Conservation (phyloP, 2,113 vertebrate genomes). For the Hylia prasina region DNA sequence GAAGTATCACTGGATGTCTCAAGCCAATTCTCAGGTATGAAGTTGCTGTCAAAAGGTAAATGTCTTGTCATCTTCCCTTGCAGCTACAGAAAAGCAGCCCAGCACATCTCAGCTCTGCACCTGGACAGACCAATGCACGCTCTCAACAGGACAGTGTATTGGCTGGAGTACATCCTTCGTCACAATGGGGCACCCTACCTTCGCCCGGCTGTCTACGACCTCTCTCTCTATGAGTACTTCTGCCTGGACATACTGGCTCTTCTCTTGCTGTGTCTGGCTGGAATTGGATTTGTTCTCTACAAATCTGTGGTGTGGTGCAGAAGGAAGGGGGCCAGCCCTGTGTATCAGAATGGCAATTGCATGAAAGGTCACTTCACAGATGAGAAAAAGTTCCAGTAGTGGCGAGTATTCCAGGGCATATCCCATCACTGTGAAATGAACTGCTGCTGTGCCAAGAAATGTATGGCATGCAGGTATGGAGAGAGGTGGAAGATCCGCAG, state of each 20-base stretch:
- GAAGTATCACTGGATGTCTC: background rate
- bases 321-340: background rate
- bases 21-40: background rate
- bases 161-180: slow-evolving; percentile 68
- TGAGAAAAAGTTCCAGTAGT: slow-evolving; percentile 55
- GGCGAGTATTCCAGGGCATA: background rate
- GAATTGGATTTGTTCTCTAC: background rate
- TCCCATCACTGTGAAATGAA: slow-evolving; percentile 6
- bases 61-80: background rate
- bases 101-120: slow-evolving; percentile 53
- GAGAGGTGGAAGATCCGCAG: background rate
- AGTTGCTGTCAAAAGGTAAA: background rate
- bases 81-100: slow-evolving; percentile 61
- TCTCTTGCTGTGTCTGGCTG: background rate
- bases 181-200: slow-evolving; percentile 29
- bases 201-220: slow-evolving; percentile 53
- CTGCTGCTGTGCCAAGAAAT: slow-evolving; percentile 26
- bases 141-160: slow-evolving; percentile 66
- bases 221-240: slow-evolving; percentile 56
- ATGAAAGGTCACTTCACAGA: slow-evolving; percentile 43
- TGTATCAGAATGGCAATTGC: slow-evolving; percentile 30
- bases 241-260: slow-evolving; percentile 62
- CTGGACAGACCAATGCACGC: slow-evolving; percentile 55
- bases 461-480: background rate
- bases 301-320: slow-evolving; percentile 29